Evolutionary conservation across 2,797 vertebrate genomes (phyloP).

Genomic region (Hipposideros larvatus): DNA sequence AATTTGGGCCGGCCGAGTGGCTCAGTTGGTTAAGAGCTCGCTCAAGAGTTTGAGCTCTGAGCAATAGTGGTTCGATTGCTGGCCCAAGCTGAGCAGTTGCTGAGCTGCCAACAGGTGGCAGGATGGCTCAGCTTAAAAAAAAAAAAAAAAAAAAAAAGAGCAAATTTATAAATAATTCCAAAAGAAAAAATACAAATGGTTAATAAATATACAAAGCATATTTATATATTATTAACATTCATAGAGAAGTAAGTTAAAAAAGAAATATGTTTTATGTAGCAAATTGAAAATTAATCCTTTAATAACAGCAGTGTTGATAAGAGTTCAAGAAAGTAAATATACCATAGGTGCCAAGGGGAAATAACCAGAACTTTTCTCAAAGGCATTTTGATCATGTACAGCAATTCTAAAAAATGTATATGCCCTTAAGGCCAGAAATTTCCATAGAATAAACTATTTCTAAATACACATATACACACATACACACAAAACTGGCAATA

Average conservation of each 20-base stretch:
- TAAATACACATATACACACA: background rate
- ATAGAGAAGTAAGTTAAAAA: background rate
- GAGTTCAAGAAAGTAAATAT: background rate
- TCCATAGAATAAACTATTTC: conserved; percentile 32
- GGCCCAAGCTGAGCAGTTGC: no score
- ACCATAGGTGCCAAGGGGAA: background rate
- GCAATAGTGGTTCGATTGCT: no score
- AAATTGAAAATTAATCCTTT: conserved; percentile 11
- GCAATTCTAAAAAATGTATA: conserved; percentile 30
- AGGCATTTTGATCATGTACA: background rate
- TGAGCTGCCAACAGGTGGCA: no score
- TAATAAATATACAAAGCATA: background rate
- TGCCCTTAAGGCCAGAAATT: background rate
- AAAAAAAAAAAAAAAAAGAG: background rate
- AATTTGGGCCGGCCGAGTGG: background rate
- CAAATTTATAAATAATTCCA: conserved; percentile 14
- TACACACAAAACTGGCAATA: background rate
- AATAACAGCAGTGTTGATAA: background rate
- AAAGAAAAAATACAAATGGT: conserved; percentile 16
- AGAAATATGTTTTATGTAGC: background rate
- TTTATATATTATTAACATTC: conserved; percentile 34
- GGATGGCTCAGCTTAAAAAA: no score
- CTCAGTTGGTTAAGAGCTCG: no score
- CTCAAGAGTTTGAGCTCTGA: no score
- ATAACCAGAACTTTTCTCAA: background rate